Base-by-base conservation (phyloP, 2,888 invertebrate genomes). In the Brachynemurus nebulosus region DNA sequence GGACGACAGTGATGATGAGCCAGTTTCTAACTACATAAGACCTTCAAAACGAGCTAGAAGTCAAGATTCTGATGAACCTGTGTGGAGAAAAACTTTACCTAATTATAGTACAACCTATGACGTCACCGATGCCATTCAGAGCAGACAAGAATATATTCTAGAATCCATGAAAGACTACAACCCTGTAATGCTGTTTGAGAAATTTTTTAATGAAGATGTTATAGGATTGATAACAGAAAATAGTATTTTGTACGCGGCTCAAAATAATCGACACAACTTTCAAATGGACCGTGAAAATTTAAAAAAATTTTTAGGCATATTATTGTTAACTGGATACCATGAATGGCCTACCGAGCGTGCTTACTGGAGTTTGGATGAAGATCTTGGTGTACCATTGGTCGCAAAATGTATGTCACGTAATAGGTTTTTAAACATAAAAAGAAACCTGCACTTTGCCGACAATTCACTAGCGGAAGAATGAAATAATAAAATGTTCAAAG, bases 301-400 rank as follows among this genome's bases (percentile, higher is more conserved):
- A 9, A 45, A 44, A 45, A 23, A 12, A 18, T 51, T 48, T 40
- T 35, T 51, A 37, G 49, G 46, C 18, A 48, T 53, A 18, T 36
- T 51, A 16, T 42, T 57, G 39, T 48, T 59, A 37, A 51, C 52
- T 40, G 56, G 56, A 27, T 58, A 57, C 48, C 56, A 57, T 48
- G 50, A 50, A 48, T 46, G 57, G 47, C 57, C 54, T 38, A 44
- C 51, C 37, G 55, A 58, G 48, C 47, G 54, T 44, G 46, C 48
- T 40, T 58, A 58, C 49, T 58, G 57, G 57, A 51, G 51, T 47
- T 47, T 54, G 40, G 55, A 54, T 49, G 54, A 54, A 48, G 56
- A 58, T 53, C 46, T 55, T 41, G 48, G 48, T 39, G 48, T 56
- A 45, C 48, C 51, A 47, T 45, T 57, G 40, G 53, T 60, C 36